Conservation (phyloP, 2,797 vertebrate species). For the Antrozous pallidus region DNA sequence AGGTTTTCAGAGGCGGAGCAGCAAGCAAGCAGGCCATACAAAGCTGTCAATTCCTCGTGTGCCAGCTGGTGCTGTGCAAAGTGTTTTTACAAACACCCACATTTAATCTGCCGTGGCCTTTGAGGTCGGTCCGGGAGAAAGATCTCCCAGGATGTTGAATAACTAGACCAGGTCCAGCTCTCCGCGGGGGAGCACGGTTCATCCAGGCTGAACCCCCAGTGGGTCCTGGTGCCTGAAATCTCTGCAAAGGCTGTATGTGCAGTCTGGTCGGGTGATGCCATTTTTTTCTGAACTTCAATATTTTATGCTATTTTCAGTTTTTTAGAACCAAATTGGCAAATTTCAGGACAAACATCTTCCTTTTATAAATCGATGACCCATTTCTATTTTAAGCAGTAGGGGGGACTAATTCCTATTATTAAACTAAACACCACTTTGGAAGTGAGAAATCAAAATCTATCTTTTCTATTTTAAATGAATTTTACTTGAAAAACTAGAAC, state of each 20-base stretch:
- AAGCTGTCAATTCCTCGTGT: neutral
- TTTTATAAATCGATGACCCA: constrained; percentile 55
- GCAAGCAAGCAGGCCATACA: neutral
- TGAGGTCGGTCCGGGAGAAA: neutral
- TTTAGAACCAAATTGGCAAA: constrained; percentile 49
- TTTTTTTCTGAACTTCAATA: constrained; percentile 32
- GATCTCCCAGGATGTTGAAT: neutral
- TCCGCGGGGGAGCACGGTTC: neutral
- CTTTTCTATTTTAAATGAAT: constrained; percentile 57
- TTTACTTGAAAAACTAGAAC: constrained; percentile 48
- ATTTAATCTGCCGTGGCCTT: neutral
- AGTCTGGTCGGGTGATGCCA: neutral
- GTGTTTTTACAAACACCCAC: neutral
- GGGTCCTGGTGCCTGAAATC: neutral
- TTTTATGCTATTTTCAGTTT: constrained; percentile 50
- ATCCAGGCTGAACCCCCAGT: neutral
- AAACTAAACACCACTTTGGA: constrained; percentile 67
- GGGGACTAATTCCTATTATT: constrained; percentile 71
- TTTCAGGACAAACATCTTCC: constrained; percentile 57
- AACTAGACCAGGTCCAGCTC: neutral
- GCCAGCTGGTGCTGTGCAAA: neutral
- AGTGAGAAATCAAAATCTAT: constrained; percentile 57
- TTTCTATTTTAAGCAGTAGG: constrained; percentile 66
- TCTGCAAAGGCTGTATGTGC: neutral
- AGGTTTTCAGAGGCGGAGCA: neutral